These are phyloP conservation scores for Cydia amplana DNA, from an alignment of 1,140 invertebrate genomes.

Conservation along the genomic window DNA sequence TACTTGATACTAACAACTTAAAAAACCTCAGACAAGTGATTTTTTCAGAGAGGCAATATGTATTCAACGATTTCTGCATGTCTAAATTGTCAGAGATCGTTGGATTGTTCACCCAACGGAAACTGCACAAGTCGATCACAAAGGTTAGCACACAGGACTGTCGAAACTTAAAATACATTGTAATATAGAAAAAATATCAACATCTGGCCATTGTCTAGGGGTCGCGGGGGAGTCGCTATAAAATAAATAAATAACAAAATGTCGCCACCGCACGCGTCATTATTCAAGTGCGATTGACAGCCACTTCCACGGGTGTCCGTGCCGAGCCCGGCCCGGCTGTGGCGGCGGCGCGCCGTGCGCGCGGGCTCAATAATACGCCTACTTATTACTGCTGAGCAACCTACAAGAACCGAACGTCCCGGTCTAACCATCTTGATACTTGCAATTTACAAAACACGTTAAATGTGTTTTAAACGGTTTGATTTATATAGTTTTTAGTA, in stretches of 20 bases:
- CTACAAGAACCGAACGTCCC: constrained; percentile 38
- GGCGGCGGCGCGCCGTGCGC: constrained; percentile 39
- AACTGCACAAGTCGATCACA: constrained; percentile 28
- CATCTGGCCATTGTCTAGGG: constrained; percentile 68
- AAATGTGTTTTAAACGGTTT: no score
- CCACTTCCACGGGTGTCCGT: constrained; percentile 62
- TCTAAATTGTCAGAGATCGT: background rate
- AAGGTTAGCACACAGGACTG: background rate
- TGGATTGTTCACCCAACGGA: constrained; percentile 19
- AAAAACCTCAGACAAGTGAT: background rate
- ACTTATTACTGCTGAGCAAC: constrained; percentile 63
- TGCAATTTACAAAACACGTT: constrained; percentile 14
- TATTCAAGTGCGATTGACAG: constrained; percentile 76
- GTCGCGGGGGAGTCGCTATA: constrained; percentile 68
- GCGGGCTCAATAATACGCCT: constrained; percentile 73
- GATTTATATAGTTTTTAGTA: no score
- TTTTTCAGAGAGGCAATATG: background rate
- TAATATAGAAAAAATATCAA: constrained; percentile 38
- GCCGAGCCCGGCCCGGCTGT: constrained; percentile 39
- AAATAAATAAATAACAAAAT: constrained; percentile 63
- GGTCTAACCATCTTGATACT: constrained; percentile 33
- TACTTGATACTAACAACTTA: background rate
- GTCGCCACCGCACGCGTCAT: constrained; percentile 51
- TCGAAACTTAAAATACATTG: constrained; percentile 35
- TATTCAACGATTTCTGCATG: background rate